Evolutionary conservation across 2,113 vertebrate genomes (phyloP), one percentile per base, ranked within the genome.

Genomic region (Oncorhynchus masou): DNA sequence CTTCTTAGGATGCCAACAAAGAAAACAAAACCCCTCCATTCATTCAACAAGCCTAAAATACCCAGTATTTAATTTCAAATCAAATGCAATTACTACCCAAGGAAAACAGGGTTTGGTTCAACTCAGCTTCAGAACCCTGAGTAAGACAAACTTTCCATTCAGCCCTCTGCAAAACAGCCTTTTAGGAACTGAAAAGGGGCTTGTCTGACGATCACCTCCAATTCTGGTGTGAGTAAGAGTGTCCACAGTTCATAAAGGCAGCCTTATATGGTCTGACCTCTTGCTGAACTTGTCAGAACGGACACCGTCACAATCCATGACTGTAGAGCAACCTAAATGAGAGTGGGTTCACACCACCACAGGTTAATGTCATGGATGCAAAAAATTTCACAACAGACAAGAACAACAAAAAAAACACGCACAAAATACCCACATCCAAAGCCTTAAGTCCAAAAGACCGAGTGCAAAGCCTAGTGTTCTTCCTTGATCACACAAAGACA

Each of bases 61-160:
- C 25, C 71, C 77, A 51, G 5, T 54, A 70, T 66, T 79, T 79
- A 78, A 73, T 78, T 78, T 68, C 31, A 70, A 74, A 74, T 79
- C 59, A 73, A 68, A 64, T 27, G 66, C 25, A 79, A 74, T 79
- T 74, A 65, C 34, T 9, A 45, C 39, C 39, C 39, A 45, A 45
- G 39, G 39, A 45, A 45, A 1, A 34, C 59, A 68, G 74, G 9
- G 39, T 51, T 66, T 24, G 51, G 74, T 29, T 57, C 48, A 70
- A 45, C 8, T 45, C 39, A 45, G 39, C 22, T 65, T 74, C 34
- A 57, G 54, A 20, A 57, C 4, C 25, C 12, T 4, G n/a, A 51
- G 39, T 2, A 65, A 48, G 66, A 74, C 77, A 74, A 79, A 67
- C n/a, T 19, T 27, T 64, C 49, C 77, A 57, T 74, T 79, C 57